Percentiles rank a stretch among this genome's conserved stretches.
Conservation (phyloP, 2,797 vertebrate genomes). For the Paguma larvata region DNA sequence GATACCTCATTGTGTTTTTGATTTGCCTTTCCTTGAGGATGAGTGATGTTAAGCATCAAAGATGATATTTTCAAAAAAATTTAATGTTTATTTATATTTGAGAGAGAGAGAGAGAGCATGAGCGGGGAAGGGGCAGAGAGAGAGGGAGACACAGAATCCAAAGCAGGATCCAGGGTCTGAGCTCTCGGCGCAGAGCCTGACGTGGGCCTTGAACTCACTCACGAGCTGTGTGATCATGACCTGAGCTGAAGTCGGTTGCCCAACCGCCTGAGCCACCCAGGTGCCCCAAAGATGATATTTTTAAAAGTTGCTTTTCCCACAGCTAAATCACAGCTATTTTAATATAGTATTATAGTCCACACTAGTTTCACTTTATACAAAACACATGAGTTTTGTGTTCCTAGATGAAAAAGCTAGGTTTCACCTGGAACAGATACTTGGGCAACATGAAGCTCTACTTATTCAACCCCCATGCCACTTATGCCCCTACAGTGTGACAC, state of each 20-base stretch:
- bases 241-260: too few relatives aligned
- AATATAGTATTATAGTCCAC: background rate
- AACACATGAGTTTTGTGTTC: background rate
- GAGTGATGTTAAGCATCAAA: background rate
- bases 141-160: too few relatives aligned
- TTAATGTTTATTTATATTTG: too few relatives aligned
- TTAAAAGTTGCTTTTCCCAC: slow-evolving; percentile 43
- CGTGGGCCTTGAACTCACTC: too few relatives aligned
- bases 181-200: too few relatives aligned
- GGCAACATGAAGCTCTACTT: background rate
- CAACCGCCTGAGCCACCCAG: too few relatives aligned
- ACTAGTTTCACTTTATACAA: slow-evolving; percentile 11
- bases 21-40: background rate
- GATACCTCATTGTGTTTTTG: background rate
- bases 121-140: too few relatives aligned
- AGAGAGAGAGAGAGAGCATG: too few relatives aligned
- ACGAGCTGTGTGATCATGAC: too few relatives aligned
- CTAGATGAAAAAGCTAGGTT: background rate
- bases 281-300: background rate
- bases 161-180: too few relatives aligned
- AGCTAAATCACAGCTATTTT: background rate
- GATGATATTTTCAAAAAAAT: too few relatives aligned
- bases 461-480: background rate
- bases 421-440: background rate
- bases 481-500: background rate